Evolutionary conservation across 2,888 invertebrate species (phyloP), one percentile per base, ranked within the genome.

Genomic region (Melitaea athalia): DNA sequence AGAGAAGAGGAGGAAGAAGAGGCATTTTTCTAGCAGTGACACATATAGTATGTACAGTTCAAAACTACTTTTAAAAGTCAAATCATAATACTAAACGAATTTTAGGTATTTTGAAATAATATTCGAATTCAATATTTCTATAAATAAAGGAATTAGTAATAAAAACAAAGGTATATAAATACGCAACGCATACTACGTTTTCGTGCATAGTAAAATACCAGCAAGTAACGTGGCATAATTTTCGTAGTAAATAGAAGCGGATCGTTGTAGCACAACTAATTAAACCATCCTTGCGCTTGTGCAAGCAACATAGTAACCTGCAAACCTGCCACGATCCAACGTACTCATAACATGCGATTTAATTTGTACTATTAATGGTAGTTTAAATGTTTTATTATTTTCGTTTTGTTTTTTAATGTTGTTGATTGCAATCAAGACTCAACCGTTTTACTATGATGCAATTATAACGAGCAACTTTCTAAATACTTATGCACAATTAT

Each of bases 201-300:
- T 70, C 45, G 59, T 70, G 59, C 61, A 68, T 61, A 70, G 73
- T 73, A 78, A 79, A 75, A 72, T 75, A 77, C 78, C 72, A 77
- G 73, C 74, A 72, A 74, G 75, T 76, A 77, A 75, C 76, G 73
- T 77, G 76, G 75, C 74, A 77, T 75, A 80, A 77, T 70, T 72
- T 72, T 79, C 74, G 75, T 78, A 76, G 81, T 70, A 74, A 79
- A 79, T 79, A 79, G 78, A 78, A 78, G 76, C 75, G 82, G 82
- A 86, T 85, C 81, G 81, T 75, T 78, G 75, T 79, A 77, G 78
- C 79, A 81, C 82, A 85, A 85, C 83, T 88, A 88, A 88, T 88
- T 88, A 84, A 84, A 77, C 70, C 76, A 77, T 77, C 77, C 79
- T 76, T 74, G 74, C 67, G 75, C 72, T 82, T 82, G 78, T 77